Evolutionary conservation across 2,113 vertebrate species (phyloP).

Genomic region (Hypomesus transpacificus): DNA sequence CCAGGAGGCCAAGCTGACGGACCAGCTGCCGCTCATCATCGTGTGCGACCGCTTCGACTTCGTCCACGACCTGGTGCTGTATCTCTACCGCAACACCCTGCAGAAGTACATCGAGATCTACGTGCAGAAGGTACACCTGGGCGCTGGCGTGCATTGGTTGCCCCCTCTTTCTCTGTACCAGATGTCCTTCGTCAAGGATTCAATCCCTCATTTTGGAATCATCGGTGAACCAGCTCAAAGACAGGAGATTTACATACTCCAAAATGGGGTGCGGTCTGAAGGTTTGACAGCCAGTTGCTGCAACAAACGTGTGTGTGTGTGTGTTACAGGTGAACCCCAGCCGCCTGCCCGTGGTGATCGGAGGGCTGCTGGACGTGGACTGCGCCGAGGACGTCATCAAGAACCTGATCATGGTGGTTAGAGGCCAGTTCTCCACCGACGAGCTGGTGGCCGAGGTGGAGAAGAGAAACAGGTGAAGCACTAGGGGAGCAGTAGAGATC

Average conservation of each 20-base stretch:
- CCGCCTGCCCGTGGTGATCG: constrained; percentile 94
- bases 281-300: neutral
- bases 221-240: no score
- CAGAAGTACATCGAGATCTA: constrained; percentile 99
- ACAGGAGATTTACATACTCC: no score
- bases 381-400: constrained; percentile 99
- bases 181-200: no score
- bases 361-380: constrained; percentile 94
- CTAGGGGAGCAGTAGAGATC: neutral
- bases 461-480: constrained; percentile 89
- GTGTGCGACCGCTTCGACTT: constrained; percentile 99
- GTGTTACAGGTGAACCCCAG: constrained; percentile 90
- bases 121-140: constrained; percentile 87
- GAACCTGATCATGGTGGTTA: constrained; percentile 94
- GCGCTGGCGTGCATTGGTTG: no score
- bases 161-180: no score
- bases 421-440: constrained; percentile 97
- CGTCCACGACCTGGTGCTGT: constrained; percentile 96
- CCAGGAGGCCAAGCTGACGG: constrained; percentile 97
- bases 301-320: neutral
- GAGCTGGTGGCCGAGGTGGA: constrained; percentile 98
- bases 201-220: no score
- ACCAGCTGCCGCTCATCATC: constrained; percentile 97
- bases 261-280: neutral
- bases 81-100: constrained; percentile 98